Conservation (phyloP, 2,888 invertebrate genomes). For the Drosophila diplacantha region DNA sequence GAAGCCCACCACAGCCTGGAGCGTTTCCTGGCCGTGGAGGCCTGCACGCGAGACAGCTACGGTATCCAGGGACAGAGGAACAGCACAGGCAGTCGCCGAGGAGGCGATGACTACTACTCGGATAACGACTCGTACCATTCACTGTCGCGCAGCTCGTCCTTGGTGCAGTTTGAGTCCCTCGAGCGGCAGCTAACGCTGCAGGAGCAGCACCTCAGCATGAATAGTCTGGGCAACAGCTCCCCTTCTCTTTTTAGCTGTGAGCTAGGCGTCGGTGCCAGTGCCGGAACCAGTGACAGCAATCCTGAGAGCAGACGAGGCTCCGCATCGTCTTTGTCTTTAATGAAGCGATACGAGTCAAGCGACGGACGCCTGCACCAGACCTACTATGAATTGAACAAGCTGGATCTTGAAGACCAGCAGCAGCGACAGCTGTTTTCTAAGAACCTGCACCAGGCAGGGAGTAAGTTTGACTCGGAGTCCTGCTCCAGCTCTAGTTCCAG, state of each 20-base stretch:
- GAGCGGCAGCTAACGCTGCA: constrained; percentile 83
- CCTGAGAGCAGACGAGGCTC: constrained; percentile 74
- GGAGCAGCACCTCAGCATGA: constrained; percentile 77
- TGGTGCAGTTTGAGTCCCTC: constrained; percentile 90
- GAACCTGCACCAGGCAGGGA: constrained; percentile 47
- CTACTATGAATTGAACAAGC: constrained; percentile 76
- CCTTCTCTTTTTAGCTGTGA: constrained; percentile 76
- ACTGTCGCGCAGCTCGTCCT: constrained; percentile 87
- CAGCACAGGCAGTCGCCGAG: constrained; percentile 69
- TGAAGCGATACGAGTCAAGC: constrained; percentile 75
- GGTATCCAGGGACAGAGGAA: constrained; percentile 65
- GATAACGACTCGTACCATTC: constrained; percentile 80
- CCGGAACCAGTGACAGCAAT: constrained; percentile 50
- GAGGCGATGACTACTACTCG: constrained; percentile 75
- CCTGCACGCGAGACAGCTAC: constrained; percentile 63
- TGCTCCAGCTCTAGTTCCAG: constrained; percentile 65
- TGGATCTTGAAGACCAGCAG: constrained; percentile 71
- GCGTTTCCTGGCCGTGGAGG: constrained; percentile 67
- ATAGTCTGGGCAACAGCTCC: constrained; percentile 76
- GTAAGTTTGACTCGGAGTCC: constrained; percentile 70
- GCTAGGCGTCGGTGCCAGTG: constrained; percentile 25
- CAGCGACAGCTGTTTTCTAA: constrained; percentile 51
- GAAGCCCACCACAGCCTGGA: constrained; percentile 68
- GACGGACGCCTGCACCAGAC: constrained; percentile 76
- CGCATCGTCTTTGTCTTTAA: constrained; percentile 69